Percentiles rank a stretch among this genome's conserved stretches.
Evolutionary conservation across 2,888 invertebrate genomes (phyloP).

Genomic region (Pyrrhia umbra): DNA sequence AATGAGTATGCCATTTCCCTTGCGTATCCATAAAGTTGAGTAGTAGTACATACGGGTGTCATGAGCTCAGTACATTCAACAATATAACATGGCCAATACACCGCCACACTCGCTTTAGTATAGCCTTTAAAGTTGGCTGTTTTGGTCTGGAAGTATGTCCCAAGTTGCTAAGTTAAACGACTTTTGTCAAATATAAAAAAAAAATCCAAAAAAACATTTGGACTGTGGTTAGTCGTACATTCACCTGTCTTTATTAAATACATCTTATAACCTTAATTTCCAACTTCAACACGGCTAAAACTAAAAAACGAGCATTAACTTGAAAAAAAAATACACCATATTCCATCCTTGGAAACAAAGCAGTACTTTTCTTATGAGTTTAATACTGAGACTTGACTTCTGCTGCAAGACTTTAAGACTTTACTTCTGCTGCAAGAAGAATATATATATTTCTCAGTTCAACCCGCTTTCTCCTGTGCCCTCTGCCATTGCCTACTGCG

Average conservation of each 20-base stretch:
- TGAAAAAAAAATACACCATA: too few relatives aligned
- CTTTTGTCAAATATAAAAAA: too few relatives aligned
- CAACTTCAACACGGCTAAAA: too few relatives aligned
- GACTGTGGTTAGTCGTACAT: too few relatives aligned
- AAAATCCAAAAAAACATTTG: too few relatives aligned
- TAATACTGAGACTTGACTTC: too few relatives aligned
- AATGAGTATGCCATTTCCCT: constrained; percentile 8
- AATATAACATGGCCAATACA: constrained; percentile 70
- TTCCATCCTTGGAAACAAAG: too few relatives aligned
- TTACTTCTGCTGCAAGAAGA: neutral
- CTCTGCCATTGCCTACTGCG: constrained; percentile 28
- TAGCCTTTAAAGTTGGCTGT: constrained; percentile 67
- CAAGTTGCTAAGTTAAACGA: constrained; percentile 36
- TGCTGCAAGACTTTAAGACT: too few relatives aligned
- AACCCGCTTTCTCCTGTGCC: constrained; percentile 24
- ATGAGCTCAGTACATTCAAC: constrained; percentile 62
- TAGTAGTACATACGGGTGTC: constrained; percentile 17
- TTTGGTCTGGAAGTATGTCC: constrained; percentile 51
- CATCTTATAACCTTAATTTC: too few relatives aligned
- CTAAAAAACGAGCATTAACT: too few relatives aligned
- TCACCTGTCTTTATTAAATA: too few relatives aligned
- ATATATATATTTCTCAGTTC: neutral
- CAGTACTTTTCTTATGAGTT: too few relatives aligned
- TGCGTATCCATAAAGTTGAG: constrained; percentile 10
- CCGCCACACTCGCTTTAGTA: constrained; percentile 66